These are phyloP conservation scores for Falco peregrinus DNA, from an alignment of 2,797 vertebrate genomes.

Conservation along the genomic window DNA sequence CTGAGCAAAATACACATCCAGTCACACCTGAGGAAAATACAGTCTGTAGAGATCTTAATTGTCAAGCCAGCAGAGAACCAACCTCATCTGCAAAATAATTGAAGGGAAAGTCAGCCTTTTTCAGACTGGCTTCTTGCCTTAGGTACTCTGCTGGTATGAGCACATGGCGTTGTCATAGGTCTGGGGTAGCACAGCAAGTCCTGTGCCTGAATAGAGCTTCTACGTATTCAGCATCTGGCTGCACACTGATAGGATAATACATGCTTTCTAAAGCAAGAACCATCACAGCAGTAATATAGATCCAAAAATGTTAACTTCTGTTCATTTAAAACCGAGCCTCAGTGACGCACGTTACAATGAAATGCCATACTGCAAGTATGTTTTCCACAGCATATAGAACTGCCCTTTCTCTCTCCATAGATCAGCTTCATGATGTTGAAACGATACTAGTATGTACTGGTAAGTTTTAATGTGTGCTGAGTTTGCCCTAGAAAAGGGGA, in stretches of 20 bases:
- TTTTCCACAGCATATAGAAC: background rate
- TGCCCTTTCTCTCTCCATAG: background rate
- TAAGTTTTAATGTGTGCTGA: background rate
- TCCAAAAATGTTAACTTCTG: background rate
- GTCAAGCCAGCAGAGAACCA: background rate
- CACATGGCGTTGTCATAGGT: background rate
- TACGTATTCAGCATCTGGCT: background rate
- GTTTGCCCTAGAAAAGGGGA: background rate
- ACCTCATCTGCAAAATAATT: background rate
- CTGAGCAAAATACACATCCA: background rate
- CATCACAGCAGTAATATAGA: background rate
- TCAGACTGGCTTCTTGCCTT: background rate
- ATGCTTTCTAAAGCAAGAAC: background rate
- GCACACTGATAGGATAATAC: background rate
- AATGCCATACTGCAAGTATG: background rate
- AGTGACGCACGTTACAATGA: background rate
- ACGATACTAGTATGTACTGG: background rate
- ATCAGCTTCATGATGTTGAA: background rate
- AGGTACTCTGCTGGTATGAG: background rate
- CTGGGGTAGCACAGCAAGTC: background rate
- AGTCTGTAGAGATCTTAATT: background rate
- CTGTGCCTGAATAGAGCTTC: background rate
- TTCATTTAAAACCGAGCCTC: background rate
- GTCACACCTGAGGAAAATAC: background rate
- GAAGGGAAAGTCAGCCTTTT: background rate